A percentile compares a stretch with the other conserved stretches of the same genome.
phyloP scores from a whole-genome alignment of 1,140 invertebrate species.

The Zaprionus vittiger region DNA sequence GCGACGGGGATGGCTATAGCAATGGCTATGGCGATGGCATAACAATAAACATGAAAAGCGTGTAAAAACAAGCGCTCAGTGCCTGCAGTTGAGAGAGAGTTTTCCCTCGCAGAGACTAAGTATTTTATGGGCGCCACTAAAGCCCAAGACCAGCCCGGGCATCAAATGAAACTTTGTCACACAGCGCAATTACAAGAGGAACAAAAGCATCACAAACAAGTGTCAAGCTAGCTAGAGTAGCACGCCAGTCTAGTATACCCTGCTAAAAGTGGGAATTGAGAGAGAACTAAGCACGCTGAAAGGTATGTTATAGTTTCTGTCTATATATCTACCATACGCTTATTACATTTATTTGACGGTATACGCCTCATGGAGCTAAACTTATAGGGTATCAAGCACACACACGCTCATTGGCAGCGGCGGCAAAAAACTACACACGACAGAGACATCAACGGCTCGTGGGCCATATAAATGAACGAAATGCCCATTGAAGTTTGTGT shows the following conservation, averaged over 20 bases:
- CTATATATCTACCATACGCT: background rate
- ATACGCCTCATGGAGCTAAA: background rate
- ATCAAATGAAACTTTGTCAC: conserved; percentile 74
- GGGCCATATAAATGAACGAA: conserved; percentile 53
- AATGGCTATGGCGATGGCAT: conserved; percentile 63
- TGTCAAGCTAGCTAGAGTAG: background rate
- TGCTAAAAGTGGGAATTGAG: background rate
- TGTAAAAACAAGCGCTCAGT: conserved; percentile 67
- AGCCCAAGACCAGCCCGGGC: conserved; percentile 45
- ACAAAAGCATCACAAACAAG: conserved; percentile 19
- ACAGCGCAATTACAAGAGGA: conserved; percentile 64
- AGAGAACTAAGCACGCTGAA: background rate
- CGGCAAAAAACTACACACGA: conserved; percentile 34
- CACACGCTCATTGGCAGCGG: conserved; percentile 7
- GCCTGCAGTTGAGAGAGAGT: conserved; percentile 25
- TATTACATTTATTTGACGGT: background rate
- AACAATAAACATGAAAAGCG: conserved; percentile 73
- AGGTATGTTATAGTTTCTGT: background rate
- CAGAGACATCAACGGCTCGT: conserved; percentile 43
- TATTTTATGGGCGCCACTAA: conserved; percentile 70
- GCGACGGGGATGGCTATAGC: conserved; percentile 50
- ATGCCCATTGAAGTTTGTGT: conserved; percentile 43
- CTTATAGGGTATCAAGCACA: conserved; percentile 14
- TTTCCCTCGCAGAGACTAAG: conserved; percentile 53
- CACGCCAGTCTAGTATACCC: background rate